phyloP scores from a whole-genome alignment of 2,113 vertebrate species.

The Tauraco erythrolophus region DNA sequence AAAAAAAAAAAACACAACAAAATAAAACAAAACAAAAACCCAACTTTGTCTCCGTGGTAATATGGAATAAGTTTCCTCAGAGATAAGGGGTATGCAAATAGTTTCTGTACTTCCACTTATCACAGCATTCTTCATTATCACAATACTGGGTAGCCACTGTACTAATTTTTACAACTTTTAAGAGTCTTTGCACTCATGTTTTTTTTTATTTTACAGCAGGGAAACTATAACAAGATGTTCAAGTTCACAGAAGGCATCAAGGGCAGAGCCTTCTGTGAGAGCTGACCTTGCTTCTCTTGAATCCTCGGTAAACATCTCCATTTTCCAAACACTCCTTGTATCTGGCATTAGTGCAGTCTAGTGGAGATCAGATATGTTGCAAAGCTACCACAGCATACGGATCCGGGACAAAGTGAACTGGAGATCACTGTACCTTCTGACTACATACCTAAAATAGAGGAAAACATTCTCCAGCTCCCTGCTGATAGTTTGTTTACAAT shows the following conservation, averaged over 20 bases:
- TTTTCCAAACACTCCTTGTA: not conserved
- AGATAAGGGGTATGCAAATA: not conserved
- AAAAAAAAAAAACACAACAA: not conserved
- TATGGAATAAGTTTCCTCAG: not conserved
- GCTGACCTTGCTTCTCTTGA: not conserved
- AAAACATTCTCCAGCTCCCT: not conserved
- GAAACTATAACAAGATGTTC: not conserved
- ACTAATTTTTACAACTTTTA: not conserved
- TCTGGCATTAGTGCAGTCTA: not conserved
- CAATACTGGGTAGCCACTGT: not conserved
- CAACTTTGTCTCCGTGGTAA: not conserved
- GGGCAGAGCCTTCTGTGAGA: not conserved
- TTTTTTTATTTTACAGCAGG: not conserved
- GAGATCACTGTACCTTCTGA: not conserved
- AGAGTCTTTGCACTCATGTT: not conserved
- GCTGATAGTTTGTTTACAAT: not conserved
- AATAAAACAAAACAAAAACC: too few relatives aligned
- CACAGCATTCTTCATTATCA: not conserved
- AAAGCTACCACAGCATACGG: not conserved
- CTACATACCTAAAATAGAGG: not conserved
- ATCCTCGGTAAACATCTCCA: not conserved
- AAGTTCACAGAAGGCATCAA: not conserved
- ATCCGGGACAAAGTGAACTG: not conserved
- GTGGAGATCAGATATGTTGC: not conserved
- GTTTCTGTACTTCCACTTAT: not conserved